phyloP scores from a whole-genome alignment of 2,888 invertebrate species.

The Willowsia nigromaculata region DNA sequence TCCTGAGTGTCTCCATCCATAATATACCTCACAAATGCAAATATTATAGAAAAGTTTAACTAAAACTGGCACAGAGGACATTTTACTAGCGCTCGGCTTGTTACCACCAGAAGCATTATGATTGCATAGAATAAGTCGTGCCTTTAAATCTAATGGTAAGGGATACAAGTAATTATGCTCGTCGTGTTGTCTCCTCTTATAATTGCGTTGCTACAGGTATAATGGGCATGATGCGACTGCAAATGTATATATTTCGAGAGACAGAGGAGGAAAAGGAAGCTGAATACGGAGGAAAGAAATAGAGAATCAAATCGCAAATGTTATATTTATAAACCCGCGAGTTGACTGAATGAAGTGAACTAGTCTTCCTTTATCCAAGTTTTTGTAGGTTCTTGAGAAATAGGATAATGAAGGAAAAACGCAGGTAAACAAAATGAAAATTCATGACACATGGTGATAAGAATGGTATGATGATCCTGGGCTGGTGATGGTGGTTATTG shows the following conservation, averaged over 20 bases:
- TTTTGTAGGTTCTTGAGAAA: constrained; percentile 44
- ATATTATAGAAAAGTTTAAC: not conserved
- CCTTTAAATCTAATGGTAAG: not conserved
- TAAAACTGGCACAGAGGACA: not conserved
- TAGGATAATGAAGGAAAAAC: constrained; percentile 56
- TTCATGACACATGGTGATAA: constrained; percentile 46
- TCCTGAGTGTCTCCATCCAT: not conserved
- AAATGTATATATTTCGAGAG: not conserved
- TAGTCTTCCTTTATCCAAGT: constrained; percentile 1
- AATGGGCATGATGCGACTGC: not conserved
- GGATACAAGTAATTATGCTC: not conserved
- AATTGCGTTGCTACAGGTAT: no score
- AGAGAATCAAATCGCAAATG: not conserved
- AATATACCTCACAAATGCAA: not conserved
- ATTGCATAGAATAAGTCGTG: not conserved
- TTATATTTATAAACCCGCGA: not conserved
- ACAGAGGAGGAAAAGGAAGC: not conserved
- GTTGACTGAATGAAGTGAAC: not conserved
- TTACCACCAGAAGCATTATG: not conserved
- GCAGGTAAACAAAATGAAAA: constrained; percentile 51
- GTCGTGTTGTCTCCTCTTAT: not conserved
- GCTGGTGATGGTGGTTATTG: not conserved
- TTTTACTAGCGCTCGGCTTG: not conserved
- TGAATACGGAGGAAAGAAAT: not conserved
- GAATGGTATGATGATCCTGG: not conserved